phyloP scores from a whole-genome alignment of 64 coral and sea anemone genomes.

The Actinia tenebrosa region DNA sequence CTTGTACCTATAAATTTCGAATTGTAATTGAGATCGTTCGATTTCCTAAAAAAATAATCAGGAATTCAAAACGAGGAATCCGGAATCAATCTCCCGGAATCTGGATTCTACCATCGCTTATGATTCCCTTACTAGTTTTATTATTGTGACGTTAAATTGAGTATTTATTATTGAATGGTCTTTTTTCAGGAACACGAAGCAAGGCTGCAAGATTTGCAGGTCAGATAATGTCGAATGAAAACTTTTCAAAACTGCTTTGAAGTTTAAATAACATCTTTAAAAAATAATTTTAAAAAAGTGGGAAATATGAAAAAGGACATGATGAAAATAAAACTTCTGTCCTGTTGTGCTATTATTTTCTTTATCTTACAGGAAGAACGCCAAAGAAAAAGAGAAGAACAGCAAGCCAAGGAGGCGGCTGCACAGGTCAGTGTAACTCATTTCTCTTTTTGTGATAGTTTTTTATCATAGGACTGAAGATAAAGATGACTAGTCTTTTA shows the following conservation, averaged over 20 bases:
- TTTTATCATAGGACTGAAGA: too few relatives aligned
- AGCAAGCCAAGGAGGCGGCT: conserved; percentile 87
- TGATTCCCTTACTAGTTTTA: too few relatives aligned
- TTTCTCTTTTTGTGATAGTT: not conserved
- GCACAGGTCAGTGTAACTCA: conserved; percentile 44
- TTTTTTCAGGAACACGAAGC: conserved; percentile 82
- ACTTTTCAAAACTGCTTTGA: not conserved
- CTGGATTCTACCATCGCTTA: too few relatives aligned
- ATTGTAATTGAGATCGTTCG: too few relatives aligned
- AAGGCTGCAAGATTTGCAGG: conserved; percentile 90
- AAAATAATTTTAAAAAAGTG: not conserved
- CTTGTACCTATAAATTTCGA: too few relatives aligned
- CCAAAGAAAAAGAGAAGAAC: conserved; percentile 81
- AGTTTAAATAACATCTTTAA: not conserved
- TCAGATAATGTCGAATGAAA: not conserved
- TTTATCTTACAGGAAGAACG: conserved; percentile 62
- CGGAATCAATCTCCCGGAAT: too few relatives aligned
- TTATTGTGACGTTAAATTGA: too few relatives aligned
- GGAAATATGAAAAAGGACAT: not conserved
- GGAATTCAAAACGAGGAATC: too few relatives aligned
- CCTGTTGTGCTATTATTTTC: not conserved
- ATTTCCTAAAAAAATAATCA: too few relatives aligned
- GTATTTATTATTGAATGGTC: not conserved
- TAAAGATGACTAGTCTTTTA: too few relatives aligned
- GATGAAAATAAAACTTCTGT: not conserved